phyloP scores from a whole-genome alignment of 64 coral and sea anemone species.

The Montipora sp. region DNA sequence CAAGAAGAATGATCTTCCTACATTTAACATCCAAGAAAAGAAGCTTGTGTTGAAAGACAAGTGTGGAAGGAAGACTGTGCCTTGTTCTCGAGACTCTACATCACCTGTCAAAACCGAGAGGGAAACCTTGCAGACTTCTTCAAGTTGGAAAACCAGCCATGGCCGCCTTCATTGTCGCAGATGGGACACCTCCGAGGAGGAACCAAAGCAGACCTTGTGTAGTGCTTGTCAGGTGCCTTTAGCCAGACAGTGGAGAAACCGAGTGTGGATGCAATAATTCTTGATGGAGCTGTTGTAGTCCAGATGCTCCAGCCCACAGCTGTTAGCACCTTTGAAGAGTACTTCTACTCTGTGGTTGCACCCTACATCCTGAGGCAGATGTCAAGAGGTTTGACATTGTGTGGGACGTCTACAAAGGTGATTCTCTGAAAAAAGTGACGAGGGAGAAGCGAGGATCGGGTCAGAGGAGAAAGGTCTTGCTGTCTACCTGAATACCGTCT shows the following conservation, averaged over 20 bases:
- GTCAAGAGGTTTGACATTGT: conserved; percentile 25
- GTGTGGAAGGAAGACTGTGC: conserved; percentile 44
- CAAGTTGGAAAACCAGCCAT: conserved; percentile 56
- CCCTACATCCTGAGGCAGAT: conserved; percentile 6
- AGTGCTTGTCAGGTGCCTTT: conserved; percentile 8
- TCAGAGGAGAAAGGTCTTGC: conserved; percentile 33
- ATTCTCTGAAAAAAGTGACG: conserved; percentile 34
- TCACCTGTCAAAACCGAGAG: conserved; percentile 28
- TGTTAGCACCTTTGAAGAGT: conserved; percentile 52
- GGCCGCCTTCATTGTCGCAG: conserved; percentile 28
- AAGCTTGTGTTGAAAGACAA: conserved; percentile 48
- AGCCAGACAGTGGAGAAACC: conserved; percentile 20
- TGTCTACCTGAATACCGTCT: background rate
- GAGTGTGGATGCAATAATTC: conserved; percentile 44
- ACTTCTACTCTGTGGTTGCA: conserved; percentile 30
- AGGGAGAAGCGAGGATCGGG: conserved; percentile 54
- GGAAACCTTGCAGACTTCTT: conserved; percentile 50
- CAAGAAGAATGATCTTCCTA: conserved; percentile 43
- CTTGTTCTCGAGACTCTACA: conserved; percentile 23
- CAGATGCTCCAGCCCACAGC: conserved; percentile 52
- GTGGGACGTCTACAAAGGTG: background rate
- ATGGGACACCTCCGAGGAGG: conserved; percentile 31
- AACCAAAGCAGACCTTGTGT: conserved; percentile 24
- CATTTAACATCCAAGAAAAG: background rate
- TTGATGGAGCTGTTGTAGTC: conserved; percentile 40